Evolutionary conservation across 2,113 vertebrate genomes (phyloP).

Genomic region (Rostratula benghalensis): DNA sequence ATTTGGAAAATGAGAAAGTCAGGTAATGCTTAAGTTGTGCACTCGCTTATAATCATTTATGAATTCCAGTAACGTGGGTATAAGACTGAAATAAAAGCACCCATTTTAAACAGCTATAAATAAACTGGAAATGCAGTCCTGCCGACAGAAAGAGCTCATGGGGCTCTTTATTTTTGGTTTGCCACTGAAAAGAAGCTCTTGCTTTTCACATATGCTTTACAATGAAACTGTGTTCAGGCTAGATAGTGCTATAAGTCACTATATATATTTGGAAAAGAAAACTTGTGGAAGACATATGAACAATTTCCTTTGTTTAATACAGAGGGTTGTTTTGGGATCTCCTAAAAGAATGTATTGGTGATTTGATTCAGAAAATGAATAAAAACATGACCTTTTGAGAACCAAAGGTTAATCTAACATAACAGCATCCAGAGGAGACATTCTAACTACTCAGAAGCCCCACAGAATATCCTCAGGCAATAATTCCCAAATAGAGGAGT

Average conservation of each 20-base stretch:
- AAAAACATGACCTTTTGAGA: slow-evolving; percentile 24
- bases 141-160: not conserved
- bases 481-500: not conserved
- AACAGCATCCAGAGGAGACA: slow-evolving; percentile 1
- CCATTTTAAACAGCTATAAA: slow-evolving; percentile 5
- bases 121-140: not conserved
- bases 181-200: not conserved
- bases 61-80: not conserved
- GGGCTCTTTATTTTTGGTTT: slow-evolving; percentile 11
- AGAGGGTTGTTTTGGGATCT: not conserved
- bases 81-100: slow-evolving; percentile 7
- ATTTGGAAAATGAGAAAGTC: not conserved
- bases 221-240: slow-evolving; percentile 31
- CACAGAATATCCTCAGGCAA: slow-evolving; percentile 4
- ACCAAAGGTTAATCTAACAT: slow-evolving; percentile 51
- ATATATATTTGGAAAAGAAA: slow-evolving; percentile 20
- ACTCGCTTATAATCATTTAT: not conserved
- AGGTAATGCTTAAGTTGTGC: not conserved
- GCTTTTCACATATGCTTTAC: slow-evolving; percentile 7
- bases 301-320: slow-evolving; percentile 64
- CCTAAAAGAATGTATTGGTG: not conserved
- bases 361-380: slow-evolving; percentile 36
- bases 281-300: not conserved
- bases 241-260: slow-evolving; percentile 17
- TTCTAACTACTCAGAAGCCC: slow-evolving; percentile 6